Conservation (phyloP, 2,113 vertebrate genomes). For the Tenrec ecaudatus region DNA sequence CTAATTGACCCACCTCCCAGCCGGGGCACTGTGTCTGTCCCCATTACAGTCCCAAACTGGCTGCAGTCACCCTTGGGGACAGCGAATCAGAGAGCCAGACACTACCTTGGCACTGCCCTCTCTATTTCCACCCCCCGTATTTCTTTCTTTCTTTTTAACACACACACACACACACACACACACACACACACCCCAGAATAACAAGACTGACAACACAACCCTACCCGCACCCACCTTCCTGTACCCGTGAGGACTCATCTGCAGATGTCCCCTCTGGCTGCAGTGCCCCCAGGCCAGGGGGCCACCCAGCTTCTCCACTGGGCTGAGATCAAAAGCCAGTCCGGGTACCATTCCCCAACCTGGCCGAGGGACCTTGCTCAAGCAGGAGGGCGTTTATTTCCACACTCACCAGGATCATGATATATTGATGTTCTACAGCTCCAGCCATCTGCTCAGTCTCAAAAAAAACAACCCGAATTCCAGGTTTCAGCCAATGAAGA, state of each 20-base stretch:
- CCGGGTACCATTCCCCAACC: not conserved
- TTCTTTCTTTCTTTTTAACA: no score
- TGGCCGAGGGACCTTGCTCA: rapidly evolving
- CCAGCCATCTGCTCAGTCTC: slow-evolving; percentile 28
- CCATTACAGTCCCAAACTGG: not conserved
- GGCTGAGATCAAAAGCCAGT: not conserved
- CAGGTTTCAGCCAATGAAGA: not conserved
- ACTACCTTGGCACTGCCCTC: not conserved
- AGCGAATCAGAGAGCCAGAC: slow-evolving; percentile 30
- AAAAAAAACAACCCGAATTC: not conserved
- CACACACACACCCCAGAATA: not conserved
- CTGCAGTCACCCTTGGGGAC: not conserved
- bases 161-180: not conserved
- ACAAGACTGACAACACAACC: not conserved
- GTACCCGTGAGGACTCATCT: not conserved
- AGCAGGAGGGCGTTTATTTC: not conserved
- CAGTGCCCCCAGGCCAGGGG: rapidly evolving
- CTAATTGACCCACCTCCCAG: not conserved
- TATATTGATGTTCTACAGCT: not conserved
- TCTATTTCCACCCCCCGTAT: no score
- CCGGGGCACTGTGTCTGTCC: not conserved
- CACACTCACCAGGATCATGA: not conserved
- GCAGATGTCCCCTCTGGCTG: not conserved
- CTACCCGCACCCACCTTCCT: not conserved
- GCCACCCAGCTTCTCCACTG: rapidly evolving